Conservation (phyloP, 2,797 vertebrate genomes). For the Poliocrania exsul region DNA sequence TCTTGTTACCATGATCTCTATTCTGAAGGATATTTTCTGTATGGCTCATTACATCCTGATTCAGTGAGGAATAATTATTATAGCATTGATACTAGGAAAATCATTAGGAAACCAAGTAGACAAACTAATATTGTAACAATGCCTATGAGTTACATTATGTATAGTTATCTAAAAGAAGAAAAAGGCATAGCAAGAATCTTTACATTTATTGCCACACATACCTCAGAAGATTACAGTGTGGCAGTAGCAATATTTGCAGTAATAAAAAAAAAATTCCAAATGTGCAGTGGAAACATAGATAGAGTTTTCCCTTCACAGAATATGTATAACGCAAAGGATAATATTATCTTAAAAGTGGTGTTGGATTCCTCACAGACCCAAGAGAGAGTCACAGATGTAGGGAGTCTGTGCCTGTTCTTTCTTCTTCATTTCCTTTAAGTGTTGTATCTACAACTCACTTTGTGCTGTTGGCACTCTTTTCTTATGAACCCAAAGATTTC, state of each 20-base stretch:
- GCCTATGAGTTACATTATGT: background rate
- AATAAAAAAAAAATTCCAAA: background rate
- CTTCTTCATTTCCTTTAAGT: constrained; percentile 54
- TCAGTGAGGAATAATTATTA: background rate
- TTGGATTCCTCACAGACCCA: background rate
- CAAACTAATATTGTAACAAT: background rate
- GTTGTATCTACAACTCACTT: background rate
- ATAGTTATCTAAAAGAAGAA: background rate
- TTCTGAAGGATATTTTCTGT: background rate
- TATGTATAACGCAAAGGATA: background rate
- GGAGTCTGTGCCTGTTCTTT: background rate
- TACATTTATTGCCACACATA: background rate
- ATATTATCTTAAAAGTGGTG: background rate
- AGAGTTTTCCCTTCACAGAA: constrained; percentile 6
- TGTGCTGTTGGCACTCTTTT: background rate
- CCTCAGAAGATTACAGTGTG: background rate
- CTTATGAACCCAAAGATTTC: constrained; percentile 39
- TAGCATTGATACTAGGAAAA: background rate
- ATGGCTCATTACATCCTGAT: background rate
- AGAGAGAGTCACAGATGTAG: background rate
- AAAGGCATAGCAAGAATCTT: background rate
- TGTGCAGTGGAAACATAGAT: background rate
- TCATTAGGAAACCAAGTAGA: background rate
- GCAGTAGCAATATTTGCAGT: background rate
- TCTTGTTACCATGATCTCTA: background rate